Base-by-base conservation (phyloP, 2,113 vertebrate species). In the Pseudorasbora parva region DNA sequence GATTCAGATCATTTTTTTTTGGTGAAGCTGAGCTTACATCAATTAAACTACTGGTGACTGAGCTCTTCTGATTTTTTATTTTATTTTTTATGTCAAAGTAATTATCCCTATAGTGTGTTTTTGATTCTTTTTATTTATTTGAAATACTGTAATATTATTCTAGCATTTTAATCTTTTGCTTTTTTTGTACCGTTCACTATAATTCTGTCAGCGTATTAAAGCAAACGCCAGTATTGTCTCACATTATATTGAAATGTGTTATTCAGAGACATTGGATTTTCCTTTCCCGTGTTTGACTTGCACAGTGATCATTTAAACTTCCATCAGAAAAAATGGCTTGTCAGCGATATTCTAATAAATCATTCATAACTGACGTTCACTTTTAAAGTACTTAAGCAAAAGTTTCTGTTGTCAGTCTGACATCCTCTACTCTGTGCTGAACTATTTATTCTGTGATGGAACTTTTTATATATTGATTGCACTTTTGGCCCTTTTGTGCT, bases 91-190 rank as follows among this genome's bases (percentile, higher is more conserved):
- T n/a, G 21, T 74, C 23, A 81, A 78, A 78, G 57, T 45, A 76
- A 54, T 33, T 81, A 71, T 56, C 30, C 47, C 49, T 69, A 47
- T 45, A 51, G 68, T 69, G 66, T 84, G 60, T 85, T 60, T 88
- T 85, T 71, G 15, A 27, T 66, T 72, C 11, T 54, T 75, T 84
- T 84, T 89, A 89, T 89, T 89, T 89, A 89, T 89, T 88, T 84
- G n/a, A 86, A 51, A 84, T 87, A 85, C 75, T 88, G 69, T 80
- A 87, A 78, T 86, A 81, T 78, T 86, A 83, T 87, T 84, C 57
- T 84, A 66, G 51, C 54, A 69, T 84, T 75, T 87, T 84, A 88
- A 78, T 79, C 82, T 68, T 83, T 74, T 69, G 17, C 15, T 72
- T 73, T 85, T n/a, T 90, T 81, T 85, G 71, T 86, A 82, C 56